Evolutionary conservation across 1,140 invertebrate species (phyloP), one percentile per base, ranked within the genome.

Genomic region (Aplysia californica): DNA sequence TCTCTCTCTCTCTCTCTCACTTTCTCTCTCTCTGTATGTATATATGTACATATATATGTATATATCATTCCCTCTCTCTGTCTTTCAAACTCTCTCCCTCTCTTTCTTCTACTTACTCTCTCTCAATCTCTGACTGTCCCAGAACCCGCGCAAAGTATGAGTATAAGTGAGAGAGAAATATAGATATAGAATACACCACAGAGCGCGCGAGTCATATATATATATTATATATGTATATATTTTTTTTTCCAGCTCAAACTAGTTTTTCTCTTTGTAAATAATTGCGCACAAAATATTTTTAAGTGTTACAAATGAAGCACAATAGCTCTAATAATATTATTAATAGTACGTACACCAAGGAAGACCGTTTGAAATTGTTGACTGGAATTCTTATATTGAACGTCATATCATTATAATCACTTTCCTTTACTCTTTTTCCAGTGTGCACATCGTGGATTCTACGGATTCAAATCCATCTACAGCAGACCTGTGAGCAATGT

Each of bases 381-480:
- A 83, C 66, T 58, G 64, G 0, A 69, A 75, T 23, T 67, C 64
- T 1, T 79, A 77, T 26, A 56, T 75, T 23, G 79, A 68, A 50
- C 26, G 77, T 15, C 77, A n/a, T n/a, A n/a, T n/a, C n/a, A n/a
- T n/a, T n/a, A n/a, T n/a, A n/a, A n/a, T n/a, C n/a, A n/a, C n/a
- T n/a, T n/a, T n/a, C n/a, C n/a, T n/a, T n/a, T n/a, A n/a, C n/a
- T n/a, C n/a, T n/a, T n/a, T n/a, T n/a, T 84, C 15, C 69, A 77
- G 26, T 85, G 84, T 72, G 81, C 80, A 10, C 73, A 80, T n/a
- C 21, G 70, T 0, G 84, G 83, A 3, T 71, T 81, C 39, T 85
- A 83, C 59, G 84, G 84, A 0, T 85, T 83, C 69, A 74, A 83
- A 23, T 72, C 75, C 39, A 73, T 85, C 35, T 85, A 83, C 73